Conservation (phyloP, 1,140 invertebrate species). For the Macrobrachium rosenbergii region DNA sequence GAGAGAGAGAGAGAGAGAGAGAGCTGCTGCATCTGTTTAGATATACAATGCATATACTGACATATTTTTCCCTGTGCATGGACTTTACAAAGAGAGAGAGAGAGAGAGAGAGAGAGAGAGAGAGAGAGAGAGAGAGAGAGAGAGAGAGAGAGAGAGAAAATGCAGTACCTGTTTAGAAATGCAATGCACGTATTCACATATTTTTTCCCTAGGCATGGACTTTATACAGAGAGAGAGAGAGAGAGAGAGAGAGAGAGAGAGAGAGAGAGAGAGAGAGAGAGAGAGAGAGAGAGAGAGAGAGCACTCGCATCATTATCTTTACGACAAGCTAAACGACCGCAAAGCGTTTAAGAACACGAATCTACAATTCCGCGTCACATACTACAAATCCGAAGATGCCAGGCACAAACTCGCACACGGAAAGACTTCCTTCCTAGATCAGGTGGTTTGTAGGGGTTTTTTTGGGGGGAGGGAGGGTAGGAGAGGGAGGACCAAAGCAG, state of each 20-base stretch:
- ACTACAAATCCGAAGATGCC: too few species aligned
- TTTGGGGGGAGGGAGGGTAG: too few species aligned
- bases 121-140: constrained; percentile 19
- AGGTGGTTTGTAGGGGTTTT: too few species aligned
- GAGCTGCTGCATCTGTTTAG: not conserved
- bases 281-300: not conserved
- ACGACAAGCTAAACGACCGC: too few species aligned
- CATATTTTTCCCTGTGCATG: not conserved
- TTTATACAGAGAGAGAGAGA: not conserved
- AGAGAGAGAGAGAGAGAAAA: not conserved
- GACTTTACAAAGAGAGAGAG: not conserved
- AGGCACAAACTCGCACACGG: too few species aligned
- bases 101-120: not conserved
- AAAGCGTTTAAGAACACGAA: too few species aligned
- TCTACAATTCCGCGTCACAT: too few species aligned
- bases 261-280: not conserved
- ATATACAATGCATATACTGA: not conserved
- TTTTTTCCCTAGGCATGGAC: too few species aligned
- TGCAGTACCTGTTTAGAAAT: not conserved
- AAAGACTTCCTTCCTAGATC: too few species aligned
- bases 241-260: not conserved
- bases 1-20: constrained; percentile 27
- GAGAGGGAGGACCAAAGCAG: too few species aligned
- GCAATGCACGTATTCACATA: not conserved
- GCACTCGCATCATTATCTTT: too few species aligned